Evolutionary conservation across 2,797 vertebrate species (phyloP).

Genomic region (Gallirallus australis): DNA sequence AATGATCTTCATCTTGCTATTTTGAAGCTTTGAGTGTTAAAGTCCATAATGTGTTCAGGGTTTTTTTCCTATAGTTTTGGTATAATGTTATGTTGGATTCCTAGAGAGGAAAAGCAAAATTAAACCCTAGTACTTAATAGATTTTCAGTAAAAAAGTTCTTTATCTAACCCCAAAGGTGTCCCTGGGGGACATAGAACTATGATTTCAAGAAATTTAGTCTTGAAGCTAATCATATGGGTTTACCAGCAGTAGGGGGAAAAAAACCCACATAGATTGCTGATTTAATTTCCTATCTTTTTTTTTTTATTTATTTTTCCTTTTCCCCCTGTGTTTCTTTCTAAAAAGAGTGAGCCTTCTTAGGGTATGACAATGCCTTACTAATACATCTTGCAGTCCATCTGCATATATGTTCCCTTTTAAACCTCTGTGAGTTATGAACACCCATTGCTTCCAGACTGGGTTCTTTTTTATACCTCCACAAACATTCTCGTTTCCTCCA

Average conservation of each 20-base stretch:
- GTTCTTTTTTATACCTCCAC: neutral
- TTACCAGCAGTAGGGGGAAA: neutral
- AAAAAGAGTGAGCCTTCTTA: neutral
- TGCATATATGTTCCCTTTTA: neutral
- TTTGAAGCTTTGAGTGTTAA: neutral
- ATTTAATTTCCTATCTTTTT: neutral
- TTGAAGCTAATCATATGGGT: neutral
- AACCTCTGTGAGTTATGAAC: neutral
- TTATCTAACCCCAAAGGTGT: neutral
- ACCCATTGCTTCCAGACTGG: neutral
- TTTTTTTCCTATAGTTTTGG: neutral
- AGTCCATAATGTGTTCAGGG: neutral
- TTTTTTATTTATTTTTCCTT: rapidly evolving
- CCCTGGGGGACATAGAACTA: neutral
- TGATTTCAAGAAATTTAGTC: neutral
- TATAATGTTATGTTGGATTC: neutral
- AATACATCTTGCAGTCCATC: neutral
- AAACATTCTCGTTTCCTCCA: neutral
- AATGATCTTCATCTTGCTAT: neutral
- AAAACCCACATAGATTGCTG: neutral
- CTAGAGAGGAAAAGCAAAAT: neutral
- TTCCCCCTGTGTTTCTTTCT: neutral
- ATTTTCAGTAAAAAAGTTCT: neutral
- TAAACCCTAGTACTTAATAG: neutral
- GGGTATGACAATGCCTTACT: neutral